Evolutionary conservation across 2,888 invertebrate species (phyloP), one percentile per base, ranked within the genome.

Genomic region (Arge pagana): DNA sequence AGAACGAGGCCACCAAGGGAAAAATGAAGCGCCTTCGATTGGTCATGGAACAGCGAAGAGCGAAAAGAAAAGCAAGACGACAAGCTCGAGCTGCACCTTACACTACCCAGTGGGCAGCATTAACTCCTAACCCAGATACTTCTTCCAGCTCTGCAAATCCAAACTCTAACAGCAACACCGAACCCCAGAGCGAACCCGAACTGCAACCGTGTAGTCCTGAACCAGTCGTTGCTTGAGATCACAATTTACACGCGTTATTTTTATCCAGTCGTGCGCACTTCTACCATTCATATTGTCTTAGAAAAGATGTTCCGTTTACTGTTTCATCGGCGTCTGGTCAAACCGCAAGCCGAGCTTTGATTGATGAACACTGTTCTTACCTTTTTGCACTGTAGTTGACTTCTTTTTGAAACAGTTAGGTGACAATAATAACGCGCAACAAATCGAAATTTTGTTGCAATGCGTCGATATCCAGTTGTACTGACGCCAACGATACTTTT

Each of bases 11-110:
- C 64, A 89, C 90, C 5, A 88, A 90, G 66, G 88, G 89, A 62
- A 95, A 95, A 77, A 83, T 95, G 76, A 90, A 93, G 69, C 90
- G 91, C 60, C 80, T 95, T 48, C 86, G 93, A 61, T 82, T 91
- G 61, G 91, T 94, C 52, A 90, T 96, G 91, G 93, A 93, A 64
- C 92, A 95, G 75, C 85, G 91, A 66, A 87, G 93, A 58, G 88
- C 79, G 30, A 77, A 80, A 35, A 76, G 83, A 37, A 77, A 79
- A 62, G 81, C 92, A 59, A 82, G 91, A 55, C 85, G 94, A 48
- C 88, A 91, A 66, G 90, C 88, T 35, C 83, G 90, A 70, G 82
- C 83, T 2, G 76, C 84, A 41, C 90, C 90, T 6, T 90, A 90
- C 64, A 79, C 81, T 50, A 76, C 81, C 56, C 80, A 81, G 57